A percentile compares a stretch with the other conserved stretches of the same genome.
Evolutionary conservation across 2,113 vertebrate species (phyloP).

Genomic region (Malaclemys terrapin): DNA sequence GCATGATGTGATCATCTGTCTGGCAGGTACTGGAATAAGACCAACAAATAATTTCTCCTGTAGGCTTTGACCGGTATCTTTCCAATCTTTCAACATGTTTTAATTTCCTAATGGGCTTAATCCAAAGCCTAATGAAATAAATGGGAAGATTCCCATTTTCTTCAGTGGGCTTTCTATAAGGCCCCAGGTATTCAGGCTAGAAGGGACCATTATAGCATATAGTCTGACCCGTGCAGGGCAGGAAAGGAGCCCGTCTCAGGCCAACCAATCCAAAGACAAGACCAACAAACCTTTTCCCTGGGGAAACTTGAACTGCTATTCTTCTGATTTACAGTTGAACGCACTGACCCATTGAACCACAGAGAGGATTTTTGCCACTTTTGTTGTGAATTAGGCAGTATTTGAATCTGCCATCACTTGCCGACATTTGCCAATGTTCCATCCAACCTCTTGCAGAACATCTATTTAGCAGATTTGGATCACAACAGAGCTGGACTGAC

Average conservation of each 20-base stretch:
- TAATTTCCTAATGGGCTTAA: not conserved
- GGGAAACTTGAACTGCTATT: not conserved
- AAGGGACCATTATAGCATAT: not conserved
- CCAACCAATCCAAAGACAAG: conserved; percentile 13
- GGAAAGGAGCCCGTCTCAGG: conserved; percentile 19
- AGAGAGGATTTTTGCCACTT: not conserved
- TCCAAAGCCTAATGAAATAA: conserved; percentile 33
- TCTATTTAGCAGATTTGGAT: conserved; percentile 48
- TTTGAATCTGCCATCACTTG: conserved; percentile 23
- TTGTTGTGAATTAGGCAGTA: not conserved
- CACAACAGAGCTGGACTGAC: not conserved
- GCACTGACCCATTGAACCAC: not conserved
- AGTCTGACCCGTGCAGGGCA: conserved; percentile 38
- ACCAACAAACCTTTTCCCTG: not conserved
- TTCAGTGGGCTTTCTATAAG: conserved; percentile 52
- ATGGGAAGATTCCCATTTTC: conserved; percentile 59
- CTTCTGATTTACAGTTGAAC: not conserved
- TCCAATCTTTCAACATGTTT: too few species aligned
- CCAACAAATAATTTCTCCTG: conserved; percentile 50
- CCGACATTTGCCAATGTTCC: not conserved
- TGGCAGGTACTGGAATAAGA: not conserved
- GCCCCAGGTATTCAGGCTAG: conserved; percentile 58
- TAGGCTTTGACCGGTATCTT: not conserved
- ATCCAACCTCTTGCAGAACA: not conserved
- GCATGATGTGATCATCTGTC: conserved; percentile 24